Percentiles rank a stretch among this genome's conserved stretches.
Evolutionary conservation across 2,888 invertebrate genomes (phyloP).

Genomic region (Ophioninae sp.): DNA sequence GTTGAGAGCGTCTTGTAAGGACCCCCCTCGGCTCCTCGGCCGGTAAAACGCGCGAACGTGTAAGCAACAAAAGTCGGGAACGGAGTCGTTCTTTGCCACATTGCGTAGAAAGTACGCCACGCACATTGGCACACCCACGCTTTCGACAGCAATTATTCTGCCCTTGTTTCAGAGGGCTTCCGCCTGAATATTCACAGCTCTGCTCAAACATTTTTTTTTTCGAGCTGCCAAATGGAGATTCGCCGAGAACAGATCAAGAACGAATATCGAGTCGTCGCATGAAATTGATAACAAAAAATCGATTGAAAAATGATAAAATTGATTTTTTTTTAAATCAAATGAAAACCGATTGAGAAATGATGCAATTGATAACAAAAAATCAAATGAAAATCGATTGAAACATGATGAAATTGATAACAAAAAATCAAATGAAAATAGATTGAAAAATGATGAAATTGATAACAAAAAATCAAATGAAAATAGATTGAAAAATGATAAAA

Average conservation of each 20-base stretch:
- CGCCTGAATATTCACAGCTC: conserved; percentile 10
- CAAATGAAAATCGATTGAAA: too few species aligned
- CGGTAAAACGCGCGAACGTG: conserved; percentile 29
- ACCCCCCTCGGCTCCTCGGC: conserved; percentile 10
- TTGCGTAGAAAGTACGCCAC: conserved; percentile 56
- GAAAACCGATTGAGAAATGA: too few species aligned
- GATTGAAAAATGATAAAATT: too few species aligned
- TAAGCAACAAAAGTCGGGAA: conserved; percentile 36
- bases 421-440: too few species aligned
- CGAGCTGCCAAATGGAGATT: neutral
- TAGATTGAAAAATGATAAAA: too few species aligned
- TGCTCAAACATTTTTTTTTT: neutral
- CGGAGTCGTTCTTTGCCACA: conserved; percentile 33
- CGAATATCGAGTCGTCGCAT: too few species aligned
- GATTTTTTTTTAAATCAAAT: too few species aligned
- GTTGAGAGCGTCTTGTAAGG: conserved; percentile 57
- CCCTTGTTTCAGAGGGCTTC: conserved; percentile 17
- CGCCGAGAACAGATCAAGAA: neutral
- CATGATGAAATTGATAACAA: too few species aligned
- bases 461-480: too few species aligned
- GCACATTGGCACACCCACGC: conserved; percentile 41
- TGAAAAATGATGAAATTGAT: too few species aligned
- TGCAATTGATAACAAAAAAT: too few species aligned
- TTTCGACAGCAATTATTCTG: conserved; percentile 25
- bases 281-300: too few species aligned